Evolutionary conservation across 2,888 invertebrate genomes (phyloP).

Genomic region (Gortyna flavago): DNA sequence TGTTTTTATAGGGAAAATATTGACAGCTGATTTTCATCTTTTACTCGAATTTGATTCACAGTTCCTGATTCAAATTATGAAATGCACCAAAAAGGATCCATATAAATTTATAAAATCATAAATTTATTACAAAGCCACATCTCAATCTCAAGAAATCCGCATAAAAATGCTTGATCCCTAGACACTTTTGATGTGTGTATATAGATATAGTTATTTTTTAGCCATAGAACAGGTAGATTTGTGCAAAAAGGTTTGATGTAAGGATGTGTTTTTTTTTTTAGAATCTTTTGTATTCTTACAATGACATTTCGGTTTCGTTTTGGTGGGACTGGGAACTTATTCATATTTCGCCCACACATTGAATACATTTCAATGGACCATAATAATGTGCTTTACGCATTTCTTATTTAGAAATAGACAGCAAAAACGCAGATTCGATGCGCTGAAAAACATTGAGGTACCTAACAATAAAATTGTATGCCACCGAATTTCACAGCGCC

Average conservation of each 20-base stretch:
- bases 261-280: conserved; percentile 20
- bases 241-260: conserved; percentile 49
- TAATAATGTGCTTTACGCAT: conserved; percentile 26
- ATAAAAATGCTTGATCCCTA: no score
- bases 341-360: conserved; percentile 38
- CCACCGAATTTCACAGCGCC: conserved; percentile 30
- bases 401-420: conserved; percentile 26
- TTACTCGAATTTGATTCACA: no score
- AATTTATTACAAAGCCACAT: no score
- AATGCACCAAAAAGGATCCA: no score
- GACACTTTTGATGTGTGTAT: no score
- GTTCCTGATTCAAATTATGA: no score
- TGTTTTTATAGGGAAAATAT: no score
- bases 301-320: conserved; percentile 37
- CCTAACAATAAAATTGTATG: conserved; percentile 38
- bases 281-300: conserved; percentile 15
- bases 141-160: no score
- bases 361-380: conserved; percentile 6
- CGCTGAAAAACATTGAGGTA: conserved; percentile 44
- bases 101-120: no score
- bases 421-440: conserved; percentile 39
- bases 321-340: conserved; percentile 66
- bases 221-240: conserved; percentile 54
- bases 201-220: conserved; percentile 29
- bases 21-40: no score